Base-by-base conservation (phyloP, 2,797 vertebrate species). In the Remorina albescens region DNA sequence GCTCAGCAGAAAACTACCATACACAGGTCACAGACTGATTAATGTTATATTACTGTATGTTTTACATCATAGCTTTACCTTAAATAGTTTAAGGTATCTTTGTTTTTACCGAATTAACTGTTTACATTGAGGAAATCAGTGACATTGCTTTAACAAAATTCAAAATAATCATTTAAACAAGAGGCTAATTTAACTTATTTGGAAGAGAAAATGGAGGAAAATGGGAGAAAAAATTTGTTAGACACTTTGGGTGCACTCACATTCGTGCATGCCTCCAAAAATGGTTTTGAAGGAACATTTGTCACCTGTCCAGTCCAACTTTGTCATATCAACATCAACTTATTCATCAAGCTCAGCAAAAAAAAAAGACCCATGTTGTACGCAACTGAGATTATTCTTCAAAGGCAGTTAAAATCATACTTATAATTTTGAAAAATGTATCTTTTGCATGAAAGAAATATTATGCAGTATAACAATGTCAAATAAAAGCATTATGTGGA, bases 1-100 rank as follows among this genome's bases (percentile, higher is more conserved):
- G 56, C 56, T 67, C 54, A 56, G 49, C 34, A 67, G 36, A 67
- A 58, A 67, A 71, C 47, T 13, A 61, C 10, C 11, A 15, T 11
- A 44, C 76, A 70, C 41, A 41, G 60, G 46, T 69, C 34, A 74
- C 13, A 51, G 12, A 28, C 21, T 26, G 25, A 26, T 30, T 28
- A 23, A 21, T 39, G 21, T 37, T 46, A 39, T 51, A 42, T 21
- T 44, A 12, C 46, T 15, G n/a, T n/a, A 32, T 19, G 8, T 30
- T 59, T 60, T 10, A 42, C 15, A 19, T 8, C 62, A 5, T n/a
- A 61, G 4, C 2, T 63, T 41, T 44, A 61, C 11, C 23, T 19
- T 10, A 51, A 28, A 21, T 3, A 5, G 3, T 19, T 11, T 8
- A 44, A 15, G 19, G 13, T 0, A 42, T 10, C 1, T 16, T 18